Evolutionary conservation across 1,140 invertebrate species (phyloP).

Genomic region (Drosophila sucinea): DNA sequence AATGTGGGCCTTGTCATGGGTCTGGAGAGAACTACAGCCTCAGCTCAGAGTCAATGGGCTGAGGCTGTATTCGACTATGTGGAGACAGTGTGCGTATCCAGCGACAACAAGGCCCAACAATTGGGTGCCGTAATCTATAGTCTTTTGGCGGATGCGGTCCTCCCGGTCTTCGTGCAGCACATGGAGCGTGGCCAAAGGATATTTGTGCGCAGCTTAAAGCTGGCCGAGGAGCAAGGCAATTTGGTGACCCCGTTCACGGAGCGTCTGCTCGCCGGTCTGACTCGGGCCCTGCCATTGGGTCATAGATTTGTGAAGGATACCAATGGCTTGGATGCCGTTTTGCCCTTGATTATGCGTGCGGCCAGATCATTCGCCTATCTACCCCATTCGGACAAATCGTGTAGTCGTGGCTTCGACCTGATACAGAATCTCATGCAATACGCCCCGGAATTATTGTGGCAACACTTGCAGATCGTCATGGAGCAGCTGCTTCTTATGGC

Average conservation of each 20-base stretch:
- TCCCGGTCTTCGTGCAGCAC: constrained; percentile 1
- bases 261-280: constrained; percentile 18
- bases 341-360: constrained; percentile 18
- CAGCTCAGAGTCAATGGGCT: constrained; percentile 5
- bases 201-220: constrained; percentile 3
- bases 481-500: constrained; percentile 16
- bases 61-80: constrained; percentile 22
- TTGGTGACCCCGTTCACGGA: constrained; percentile 6
- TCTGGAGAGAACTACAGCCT: background rate
- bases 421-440: constrained; percentile 22
- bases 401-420: constrained; percentile 18
- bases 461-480: constrained; percentile 19
- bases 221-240: constrained; percentile 11
- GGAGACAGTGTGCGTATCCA: background rate
- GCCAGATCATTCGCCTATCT: constrained; percentile 10
- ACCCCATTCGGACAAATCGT: background rate
- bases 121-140: constrained; percentile 15
- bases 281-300: constrained; percentile 2
- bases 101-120: background rate
- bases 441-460: constrained; percentile 19
- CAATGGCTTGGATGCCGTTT: background rate
- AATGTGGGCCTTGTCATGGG: constrained; percentile 24
- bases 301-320: background rate
- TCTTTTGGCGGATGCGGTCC: constrained; percentile 15
- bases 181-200: constrained; percentile 16